These are phyloP conservation scores for Opisthograptis luteolata DNA, from an alignment of 2,888 invertebrate genomes.

Conservation along the genomic window DNA sequence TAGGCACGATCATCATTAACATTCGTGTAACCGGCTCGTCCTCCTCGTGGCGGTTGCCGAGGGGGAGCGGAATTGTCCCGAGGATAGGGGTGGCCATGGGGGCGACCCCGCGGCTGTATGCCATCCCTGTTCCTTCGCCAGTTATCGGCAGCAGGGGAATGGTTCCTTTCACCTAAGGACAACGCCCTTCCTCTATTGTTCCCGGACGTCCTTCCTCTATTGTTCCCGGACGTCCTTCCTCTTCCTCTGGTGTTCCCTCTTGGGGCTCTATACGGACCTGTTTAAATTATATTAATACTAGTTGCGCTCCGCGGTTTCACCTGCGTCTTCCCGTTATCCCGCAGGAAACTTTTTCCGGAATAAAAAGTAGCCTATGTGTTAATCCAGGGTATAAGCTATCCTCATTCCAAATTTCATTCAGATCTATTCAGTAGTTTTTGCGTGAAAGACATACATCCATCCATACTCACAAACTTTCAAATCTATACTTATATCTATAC, in stretches of 20 bases:
- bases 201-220: background rate
- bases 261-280: background rate
- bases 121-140: background rate
- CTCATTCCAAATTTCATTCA: too few species aligned
- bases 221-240: background rate
- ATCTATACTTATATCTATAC: too few species aligned
- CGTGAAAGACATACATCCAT: too few species aligned
- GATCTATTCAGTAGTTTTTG: too few species aligned
- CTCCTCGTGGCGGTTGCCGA: background rate
- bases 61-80: background rate
- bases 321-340: too few species aligned
- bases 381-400: too few species aligned
- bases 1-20: background rate
- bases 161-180: background rate
- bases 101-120: background rate
- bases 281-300: too few species aligned
- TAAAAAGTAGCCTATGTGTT: too few species aligned
- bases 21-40: background rate
- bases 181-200: background rate
- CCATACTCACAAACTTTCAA: too few species aligned
- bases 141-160: background rate
- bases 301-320: too few species aligned
- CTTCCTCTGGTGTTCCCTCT: background rate
- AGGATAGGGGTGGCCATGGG: background rate
- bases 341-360: too few species aligned